Conservation (phyloP, 2,888 invertebrate genomes). For the Apodemia duryi region DNA sequence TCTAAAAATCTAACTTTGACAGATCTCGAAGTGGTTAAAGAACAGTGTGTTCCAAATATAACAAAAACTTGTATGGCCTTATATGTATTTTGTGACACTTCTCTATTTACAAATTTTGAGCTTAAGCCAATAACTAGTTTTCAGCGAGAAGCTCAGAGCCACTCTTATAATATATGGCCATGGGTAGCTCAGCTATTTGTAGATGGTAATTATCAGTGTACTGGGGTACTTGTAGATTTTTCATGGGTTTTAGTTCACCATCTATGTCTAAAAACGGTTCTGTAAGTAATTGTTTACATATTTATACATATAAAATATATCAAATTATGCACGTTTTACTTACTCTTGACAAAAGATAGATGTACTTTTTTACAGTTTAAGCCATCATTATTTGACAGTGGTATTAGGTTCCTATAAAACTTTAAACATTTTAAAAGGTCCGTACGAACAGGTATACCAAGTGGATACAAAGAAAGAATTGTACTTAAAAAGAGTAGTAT, state of each 20-base stretch:
- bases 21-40: conserved; percentile 60
- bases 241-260: conserved; percentile 83
- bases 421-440: conserved; percentile 78
- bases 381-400: conserved; percentile 79
- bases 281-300: conserved; percentile 43
- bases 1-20: conserved; percentile 47
- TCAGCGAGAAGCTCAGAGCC: conserved; percentile 36
- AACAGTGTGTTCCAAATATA: conserved; percentile 65
- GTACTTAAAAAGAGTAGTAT: conserved; percentile 76
- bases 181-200: conserved; percentile 87
- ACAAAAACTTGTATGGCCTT: conserved; percentile 75
- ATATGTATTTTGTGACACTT: conserved; percentile 74
- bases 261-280: conserved; percentile 69
- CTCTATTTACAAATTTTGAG: conserved; percentile 57
- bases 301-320: neutral
- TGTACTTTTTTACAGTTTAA: conserved; percentile 58
- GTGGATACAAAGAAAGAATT: conserved; percentile 80
- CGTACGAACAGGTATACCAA: conserved; percentile 83
- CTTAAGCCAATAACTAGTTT: conserved; percentile 42
- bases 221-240: conserved; percentile 82
- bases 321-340: neutral
- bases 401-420: conserved; percentile 84
- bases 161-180: conserved; percentile 71
- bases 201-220: conserved; percentile 84
- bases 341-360: neutral